These are phyloP conservation scores for Zaprionus nigranus DNA, from an alignment of 1,140 invertebrate genomes.

Conservation along the genomic window DNA sequence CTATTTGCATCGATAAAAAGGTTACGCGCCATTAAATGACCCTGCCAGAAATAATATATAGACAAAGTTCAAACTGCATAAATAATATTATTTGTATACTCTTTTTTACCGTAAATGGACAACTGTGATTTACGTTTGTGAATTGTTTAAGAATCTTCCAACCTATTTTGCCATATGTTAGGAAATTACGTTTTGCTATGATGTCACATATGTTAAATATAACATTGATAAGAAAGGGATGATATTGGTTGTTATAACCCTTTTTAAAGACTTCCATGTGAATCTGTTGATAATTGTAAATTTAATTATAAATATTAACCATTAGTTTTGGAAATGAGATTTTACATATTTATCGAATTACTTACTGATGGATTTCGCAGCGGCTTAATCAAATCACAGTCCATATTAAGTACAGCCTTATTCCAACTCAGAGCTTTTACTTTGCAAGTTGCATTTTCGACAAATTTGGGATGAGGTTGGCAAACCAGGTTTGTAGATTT, in stretches of 20 bases:
- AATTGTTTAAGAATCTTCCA: not conserved
- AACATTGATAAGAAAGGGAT: constrained; percentile 52
- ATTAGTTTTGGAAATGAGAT: not conserved
- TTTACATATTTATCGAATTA: not conserved
- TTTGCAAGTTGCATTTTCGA: constrained; percentile 21
- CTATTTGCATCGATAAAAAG: constrained; percentile 19
- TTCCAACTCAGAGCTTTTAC: constrained; percentile 54
- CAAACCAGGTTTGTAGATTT: constrained; percentile 54
- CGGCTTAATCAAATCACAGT: constrained; percentile 17
- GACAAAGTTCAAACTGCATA: not conserved
- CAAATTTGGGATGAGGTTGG: not conserved
- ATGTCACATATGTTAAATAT: constrained; percentile 32
- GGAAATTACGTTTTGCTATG: constrained; percentile 15
- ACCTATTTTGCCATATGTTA: constrained; percentile 23
- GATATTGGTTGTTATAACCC: constrained; percentile 50
- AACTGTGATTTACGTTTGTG: constrained; percentile 52
- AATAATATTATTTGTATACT: not conserved
- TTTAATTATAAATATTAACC: no score
- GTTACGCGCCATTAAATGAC: constrained; percentile 31
- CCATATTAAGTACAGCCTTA: constrained; percentile 38
- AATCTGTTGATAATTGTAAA: not conserved
- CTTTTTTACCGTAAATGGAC: constrained; percentile 27
- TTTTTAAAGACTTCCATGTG: constrained; percentile 25
- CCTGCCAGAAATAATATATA: constrained; percentile 13
- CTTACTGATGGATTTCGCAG: constrained; percentile 47